Percentiles rank a stretch among this genome's conserved stretches.
Evolutionary conservation across 2,113 vertebrate species (phyloP).

Genomic region (Melierax canorus): DNA sequence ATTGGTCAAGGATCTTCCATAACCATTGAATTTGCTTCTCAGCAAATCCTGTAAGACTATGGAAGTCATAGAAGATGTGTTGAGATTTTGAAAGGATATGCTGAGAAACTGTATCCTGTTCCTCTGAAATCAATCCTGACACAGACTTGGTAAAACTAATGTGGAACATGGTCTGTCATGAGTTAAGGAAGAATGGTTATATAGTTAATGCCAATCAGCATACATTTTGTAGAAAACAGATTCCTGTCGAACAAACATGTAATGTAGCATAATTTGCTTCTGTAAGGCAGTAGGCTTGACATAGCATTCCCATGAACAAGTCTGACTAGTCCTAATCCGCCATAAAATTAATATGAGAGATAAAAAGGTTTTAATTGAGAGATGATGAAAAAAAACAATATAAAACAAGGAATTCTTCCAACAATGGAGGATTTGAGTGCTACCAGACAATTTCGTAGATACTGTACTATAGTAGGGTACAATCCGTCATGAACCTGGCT

Average conservation of each 20-base stretch:
- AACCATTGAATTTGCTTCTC: not conserved
- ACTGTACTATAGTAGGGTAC: not conserved
- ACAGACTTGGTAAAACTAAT: not conserved
- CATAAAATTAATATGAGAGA: not conserved
- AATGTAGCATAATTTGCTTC: not conserved
- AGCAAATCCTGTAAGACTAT: not conserved
- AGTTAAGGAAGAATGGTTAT: not conserved
- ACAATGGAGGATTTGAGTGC: not conserved
- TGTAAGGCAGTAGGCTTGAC: not conserved
- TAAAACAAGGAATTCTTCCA: not conserved
- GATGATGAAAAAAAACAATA: not conserved
- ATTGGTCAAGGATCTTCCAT: not conserved
- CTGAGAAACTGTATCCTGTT: not conserved
- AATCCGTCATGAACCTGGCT: not conserved
- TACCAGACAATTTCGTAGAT: not conserved
- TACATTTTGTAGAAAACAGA: not conserved
- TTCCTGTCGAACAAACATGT: not conserved
- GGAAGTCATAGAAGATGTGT: not conserved
- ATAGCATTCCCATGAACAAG: not conserved
- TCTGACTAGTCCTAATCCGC: not conserved
- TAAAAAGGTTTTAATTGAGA: not conserved
- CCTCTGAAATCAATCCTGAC: not conserved
- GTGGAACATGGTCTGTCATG: not conserved
- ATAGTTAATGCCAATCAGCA: not conserved
- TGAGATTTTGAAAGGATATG: not conserved